Base-by-base conservation (phyloP, 35 echinoderm and acorn worm genomes). In the Ophioderma brevispina region DNA sequence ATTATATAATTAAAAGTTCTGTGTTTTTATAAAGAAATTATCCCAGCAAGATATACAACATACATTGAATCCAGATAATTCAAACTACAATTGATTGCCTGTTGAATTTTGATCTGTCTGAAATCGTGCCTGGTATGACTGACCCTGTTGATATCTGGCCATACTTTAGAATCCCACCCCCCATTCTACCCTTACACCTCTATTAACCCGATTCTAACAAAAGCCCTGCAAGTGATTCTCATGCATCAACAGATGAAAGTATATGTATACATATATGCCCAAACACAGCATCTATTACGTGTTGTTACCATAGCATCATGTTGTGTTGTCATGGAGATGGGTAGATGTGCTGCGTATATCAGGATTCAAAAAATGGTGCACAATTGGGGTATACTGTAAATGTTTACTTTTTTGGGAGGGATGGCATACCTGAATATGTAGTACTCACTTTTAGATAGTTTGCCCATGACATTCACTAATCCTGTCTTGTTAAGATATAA, bases 281-380 rank as follows among this genome's bases (percentile, higher is more conserved):
- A 46, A 46, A 17, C 41, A 46, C n/a, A 46, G 41, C 17, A 46
- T 46, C 4, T 4, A 46, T 46, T 46, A 46, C 5, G 41, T 46
- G 41, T 46, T 46, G 17, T 17, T 17, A 46, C 17, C 5, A 46
- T 46, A 46, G 41, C 41, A 46, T 46, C 41, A 46, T 46, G 41
- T 46, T 70, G 59, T 70, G 15, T 18, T 25, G 59, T 25, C 59
- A 70, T 70, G 15, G 59, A 70, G 2, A 25, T 70, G n/a, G 59
- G 3, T 70, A 70, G 59, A 70, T 70, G 59, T 70, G 59, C 59
- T 70, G 59, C 59, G 59, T 70, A 70, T 70, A 30, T 70, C 59
- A 70, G 59, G 59, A 2, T 70, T 30, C 41, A 46, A 70, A 70
- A 70, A 70, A 70, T 70, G 59, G 59, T 70, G 59, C 59, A 70